A percentile compares a stretch with the other conserved stretches of the same genome.
Evolutionary conservation across 2,888 invertebrate genomes (phyloP).

Genomic region (Baccha elongata): DNA sequence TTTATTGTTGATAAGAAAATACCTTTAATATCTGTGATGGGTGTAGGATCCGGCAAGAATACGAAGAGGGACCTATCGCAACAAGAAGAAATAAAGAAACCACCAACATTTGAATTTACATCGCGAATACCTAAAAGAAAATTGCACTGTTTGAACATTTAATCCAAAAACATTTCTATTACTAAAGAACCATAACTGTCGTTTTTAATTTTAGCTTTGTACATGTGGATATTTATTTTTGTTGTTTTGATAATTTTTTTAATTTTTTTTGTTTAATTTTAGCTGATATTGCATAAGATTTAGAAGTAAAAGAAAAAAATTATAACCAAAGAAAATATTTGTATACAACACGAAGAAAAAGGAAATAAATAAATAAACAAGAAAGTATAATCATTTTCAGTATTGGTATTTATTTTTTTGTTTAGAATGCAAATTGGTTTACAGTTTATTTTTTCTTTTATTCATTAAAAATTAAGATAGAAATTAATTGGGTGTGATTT

Average conservation of each 20-base stretch:
- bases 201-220: slow-evolving; percentile 49
- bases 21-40: slow-evolving; percentile 82
- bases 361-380: slow-evolving; percentile 28
- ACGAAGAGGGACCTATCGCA: slow-evolving; percentile 82
- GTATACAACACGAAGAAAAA: slow-evolving; percentile 38
- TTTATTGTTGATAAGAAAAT: slow-evolving; percentile 78
- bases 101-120: slow-evolving; percentile 87
- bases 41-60: slow-evolving; percentile 80
- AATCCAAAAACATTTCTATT: slow-evolving; percentile 63
- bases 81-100: slow-evolving; percentile 82
- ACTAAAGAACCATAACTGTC: slow-evolving; percentile 39
- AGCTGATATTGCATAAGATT: slow-evolving; percentile 46
- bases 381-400: neutral
- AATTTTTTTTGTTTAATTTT: slow-evolving; percentile 41
- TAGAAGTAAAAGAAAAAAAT: slow-evolving; percentile 24
- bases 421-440: slow-evolving; percentile 49
- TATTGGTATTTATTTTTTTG: slow-evolving; percentile 19
- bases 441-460: slow-evolving; percentile 10
- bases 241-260: slow-evolving; percentile 7
- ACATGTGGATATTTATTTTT: slow-evolving; percentile 34
- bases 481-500: slow-evolving; percentile 44
- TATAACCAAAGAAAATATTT: slow-evolving; percentile 31
- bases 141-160: slow-evolving; percentile 91
- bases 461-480: neutral
- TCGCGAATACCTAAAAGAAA: slow-evolving; percentile 89